These are phyloP conservation scores for Drosophila murphyi DNA, from an alignment of 1,140 invertebrate species.

Conservation along the genomic window DNA sequence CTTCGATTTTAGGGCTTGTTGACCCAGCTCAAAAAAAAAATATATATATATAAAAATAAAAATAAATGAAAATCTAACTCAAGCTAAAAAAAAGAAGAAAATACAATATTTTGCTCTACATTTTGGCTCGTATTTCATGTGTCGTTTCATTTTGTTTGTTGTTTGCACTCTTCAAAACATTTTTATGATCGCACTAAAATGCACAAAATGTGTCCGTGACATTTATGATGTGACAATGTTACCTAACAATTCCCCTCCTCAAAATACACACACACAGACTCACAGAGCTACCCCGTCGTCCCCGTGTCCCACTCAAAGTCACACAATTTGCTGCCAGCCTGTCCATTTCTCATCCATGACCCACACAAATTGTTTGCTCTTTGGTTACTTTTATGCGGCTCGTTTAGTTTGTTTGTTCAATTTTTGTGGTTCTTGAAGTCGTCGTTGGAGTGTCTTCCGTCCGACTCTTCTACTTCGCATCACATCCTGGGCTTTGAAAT, in stretches of 20 bases:
- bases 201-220: slow-evolving; percentile 75
- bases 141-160: slow-evolving; percentile 61
- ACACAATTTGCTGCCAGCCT: slow-evolving; percentile 1
- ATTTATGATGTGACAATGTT: slow-evolving; percentile 79
- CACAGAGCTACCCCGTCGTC: background rate
- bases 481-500: slow-evolving; percentile 39
- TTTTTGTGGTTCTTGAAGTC: slow-evolving; percentile 39
- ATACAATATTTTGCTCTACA: slow-evolving; percentile 36
- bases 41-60: too few relatives aligned
- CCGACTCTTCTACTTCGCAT: background rate
- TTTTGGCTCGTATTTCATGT: slow-evolving; percentile 27
- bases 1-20: slow-evolving; percentile 37
- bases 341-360: slow-evolving; percentile 6
- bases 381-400: slow-evolving; percentile 62
- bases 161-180: slow-evolving; percentile 70
- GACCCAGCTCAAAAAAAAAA: slow-evolving; percentile 62
- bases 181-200: slow-evolving; percentile 72
- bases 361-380: slow-evolving; percentile 61
- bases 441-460: slow-evolving; percentile 7
- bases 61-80: too few relatives aligned
- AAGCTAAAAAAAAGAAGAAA: slow-evolving; percentile 44
- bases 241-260: slow-evolving; percentile 40
- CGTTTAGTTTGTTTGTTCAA: slow-evolving; percentile 61
- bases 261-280: background rate
- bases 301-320: slow-evolving; percentile 21